Percentiles rank a stretch among this genome's conserved stretches.
Evolutionary conservation across 2,797 vertebrate genomes (phyloP).

Genomic region (Myotis findleyi): DNA sequence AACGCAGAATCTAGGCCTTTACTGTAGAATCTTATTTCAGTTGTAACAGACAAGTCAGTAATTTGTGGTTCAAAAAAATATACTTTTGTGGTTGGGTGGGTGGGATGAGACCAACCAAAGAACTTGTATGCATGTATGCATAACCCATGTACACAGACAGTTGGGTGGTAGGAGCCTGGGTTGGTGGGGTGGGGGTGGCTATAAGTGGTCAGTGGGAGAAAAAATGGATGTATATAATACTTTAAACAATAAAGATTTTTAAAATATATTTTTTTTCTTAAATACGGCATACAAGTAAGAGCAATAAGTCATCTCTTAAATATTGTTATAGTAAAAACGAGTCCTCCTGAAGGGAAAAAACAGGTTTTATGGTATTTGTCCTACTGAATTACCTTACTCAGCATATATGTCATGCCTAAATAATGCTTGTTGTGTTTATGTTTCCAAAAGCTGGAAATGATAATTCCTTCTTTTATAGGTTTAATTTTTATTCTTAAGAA

Average conservation of each 20-base stretch:
- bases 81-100: not conserved
- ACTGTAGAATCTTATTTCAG: not conserved
- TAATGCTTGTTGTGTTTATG: slow-evolving; percentile 4
- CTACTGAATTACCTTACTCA: not conserved
- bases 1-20: not conserved
- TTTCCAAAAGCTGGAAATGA: not conserved
- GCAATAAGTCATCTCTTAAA: not conserved
- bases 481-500: not conserved
- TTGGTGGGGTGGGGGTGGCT: too few species aligned
- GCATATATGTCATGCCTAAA: not conserved
- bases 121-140: too few species aligned
- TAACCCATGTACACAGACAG: too few species aligned
- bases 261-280: not conserved
- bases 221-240: too few species aligned
- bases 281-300: not conserved
- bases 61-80: not conserved
- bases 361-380: not conserved
- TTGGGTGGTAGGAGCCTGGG: too few species aligned
- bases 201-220: too few species aligned
- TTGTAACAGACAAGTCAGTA: not conserved
- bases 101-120: too few species aligned
- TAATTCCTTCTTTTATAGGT: not conserved
- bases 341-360: not conserved
- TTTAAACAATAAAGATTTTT: too few species aligned
- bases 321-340: not conserved